phyloP scores from a whole-genome alignment of 2,888 invertebrate genomes.

The Brachypterus glaber region DNA sequence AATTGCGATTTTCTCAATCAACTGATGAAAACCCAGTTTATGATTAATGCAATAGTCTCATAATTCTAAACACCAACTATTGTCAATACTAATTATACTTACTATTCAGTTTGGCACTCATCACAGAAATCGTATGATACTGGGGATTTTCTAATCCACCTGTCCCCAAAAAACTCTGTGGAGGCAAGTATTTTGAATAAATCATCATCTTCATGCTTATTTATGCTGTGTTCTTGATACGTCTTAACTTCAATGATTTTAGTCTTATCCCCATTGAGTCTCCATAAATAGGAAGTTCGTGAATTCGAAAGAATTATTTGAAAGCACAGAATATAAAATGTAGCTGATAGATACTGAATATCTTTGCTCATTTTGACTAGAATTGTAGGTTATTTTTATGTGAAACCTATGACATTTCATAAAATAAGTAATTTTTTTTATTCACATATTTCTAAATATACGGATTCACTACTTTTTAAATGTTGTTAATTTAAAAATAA shows the following conservation, averaged over 20 bases:
- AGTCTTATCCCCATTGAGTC: conserved; percentile 65
- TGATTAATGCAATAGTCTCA: too few relatives aligned
- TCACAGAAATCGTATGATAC: too few relatives aligned
- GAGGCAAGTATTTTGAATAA: conserved; percentile 69
- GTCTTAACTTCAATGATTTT: conserved; percentile 60
- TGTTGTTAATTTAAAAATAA: too few relatives aligned
- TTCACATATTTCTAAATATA: too few relatives aligned
- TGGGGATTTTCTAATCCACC: conserved; percentile 55
- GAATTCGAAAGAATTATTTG: conserved; percentile 68
- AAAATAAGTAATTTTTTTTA: too few relatives aligned
- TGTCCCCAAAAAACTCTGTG: conserved; percentile 55
- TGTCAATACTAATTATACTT: conserved; percentile 13
- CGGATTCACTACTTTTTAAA: too few relatives aligned
- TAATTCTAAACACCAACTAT: too few relatives aligned
- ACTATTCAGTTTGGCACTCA: conserved; percentile 16
- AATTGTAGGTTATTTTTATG: too few relatives aligned
- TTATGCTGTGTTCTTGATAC: conserved; percentile 31
- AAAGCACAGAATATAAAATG: conserved; percentile 61
- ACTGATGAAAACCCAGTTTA: too few relatives aligned
- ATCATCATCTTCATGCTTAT: conserved; percentile 50
- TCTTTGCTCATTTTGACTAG: conserved; percentile 44
- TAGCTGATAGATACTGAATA: conserved; percentile 42
- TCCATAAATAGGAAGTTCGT: conserved; percentile 75
- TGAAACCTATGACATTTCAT: too few relatives aligned
- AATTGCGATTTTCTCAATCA: too few relatives aligned